Base-by-base conservation (phyloP, 1,140 invertebrate genomes). In the Cotesia typhae region DNA sequence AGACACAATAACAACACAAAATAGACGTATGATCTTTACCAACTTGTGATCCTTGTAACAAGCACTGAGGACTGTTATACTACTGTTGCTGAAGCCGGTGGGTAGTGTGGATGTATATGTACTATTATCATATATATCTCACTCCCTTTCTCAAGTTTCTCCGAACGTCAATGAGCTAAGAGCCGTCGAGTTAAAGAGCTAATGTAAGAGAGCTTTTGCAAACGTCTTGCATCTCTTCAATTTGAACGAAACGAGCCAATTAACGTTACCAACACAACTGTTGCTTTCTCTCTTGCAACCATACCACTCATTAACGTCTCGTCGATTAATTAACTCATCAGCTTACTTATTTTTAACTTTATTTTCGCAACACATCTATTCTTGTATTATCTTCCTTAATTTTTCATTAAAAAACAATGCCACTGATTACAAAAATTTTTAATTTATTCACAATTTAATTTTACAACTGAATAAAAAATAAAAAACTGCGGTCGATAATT, bases 201-300 rank as follows among this genome's bases (percentile, higher is more conserved):
- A 47, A 47, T 47, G 41, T 47, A 47, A 47, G 10, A 47, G 41
- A 47, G 57, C 35, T 35, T 67, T 47, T 73, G 59, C 17, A 70
- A 70, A 66, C 63, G 70, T 35, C 67, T 69, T 72, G 57, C 67
- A 75, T 66, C 74, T 65, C 47, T 70, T 67, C 57, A 75, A 72
- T 75, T 72, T 52, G 67, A 75, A 70, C 57, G 68, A 73, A 75
- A 71, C 67, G 71, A 67, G 71, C 51, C 74, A 75, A 75, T 75
- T 75, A 75, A 75, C 67, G 51, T 47, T 35, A 47, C 57, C 59
- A 64, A 57, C 35, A 61, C 47, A 57, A 70, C 55, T 47, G 17
- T 59, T 38, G 55, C 65, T 67, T 72, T 38, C 65, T 52, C 38
- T 66, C 20, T 55, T 66, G 38, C 17, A n/a, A 65, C 57, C 70